A percentile compares a stretch with the other conserved stretches of the same genome.
phyloP scores from a whole-genome alignment of 2,888 invertebrate species.

The Cheilosia vernalis region DNA sequence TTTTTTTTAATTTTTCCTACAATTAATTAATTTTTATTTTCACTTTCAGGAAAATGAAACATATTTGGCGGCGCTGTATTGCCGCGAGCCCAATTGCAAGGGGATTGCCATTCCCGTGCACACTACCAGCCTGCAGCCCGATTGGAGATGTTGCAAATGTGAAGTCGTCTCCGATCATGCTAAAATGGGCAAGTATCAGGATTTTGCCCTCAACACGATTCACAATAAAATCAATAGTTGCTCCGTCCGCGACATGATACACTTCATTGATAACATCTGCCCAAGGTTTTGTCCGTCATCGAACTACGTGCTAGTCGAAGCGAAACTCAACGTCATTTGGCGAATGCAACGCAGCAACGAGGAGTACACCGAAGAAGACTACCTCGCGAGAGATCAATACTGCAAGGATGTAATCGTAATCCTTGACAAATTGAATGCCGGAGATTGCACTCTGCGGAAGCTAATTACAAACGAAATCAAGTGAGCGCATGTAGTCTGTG shows the following conservation, averaged over 20 bases:
- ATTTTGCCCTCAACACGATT: slow-evolving; percentile 81
- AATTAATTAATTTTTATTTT: background rate
- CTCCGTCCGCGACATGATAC: slow-evolving; percentile 81
- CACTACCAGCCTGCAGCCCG: slow-evolving; percentile 85
- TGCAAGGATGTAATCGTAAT: slow-evolving; percentile 82
- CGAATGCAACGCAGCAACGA: slow-evolving; percentile 80
- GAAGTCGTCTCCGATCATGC: slow-evolving; percentile 80
- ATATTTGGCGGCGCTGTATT: slow-evolving; percentile 81
- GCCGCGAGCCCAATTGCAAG: slow-evolving; percentile 83
- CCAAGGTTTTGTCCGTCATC: slow-evolving; percentile 82
- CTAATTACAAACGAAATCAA: slow-evolving; percentile 81
- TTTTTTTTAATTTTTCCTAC: background rate
- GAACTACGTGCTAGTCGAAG: slow-evolving; percentile 82
- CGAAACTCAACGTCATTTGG: slow-evolving; percentile 83
- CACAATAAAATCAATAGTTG: slow-evolving; percentile 81
- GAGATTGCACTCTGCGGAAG: slow-evolving; percentile 82
- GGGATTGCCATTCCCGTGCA: slow-evolving; percentile 85
- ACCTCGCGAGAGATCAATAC: slow-evolving; percentile 80
- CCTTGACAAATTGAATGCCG: slow-evolving; percentile 81
- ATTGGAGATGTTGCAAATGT: slow-evolving; percentile 88
- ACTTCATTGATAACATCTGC: slow-evolving; percentile 82
- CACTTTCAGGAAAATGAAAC: slow-evolving; percentile 81
- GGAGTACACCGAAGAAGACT: slow-evolving; percentile 80
- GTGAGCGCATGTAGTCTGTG: slow-evolving; percentile 60
- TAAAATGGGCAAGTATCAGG: slow-evolving; percentile 82